Percentiles rank a stretch among this genome's conserved stretches.
Evolutionary conservation across 2,113 vertebrate genomes (phyloP).

Genomic region (Cygnus buccinator): DNA sequence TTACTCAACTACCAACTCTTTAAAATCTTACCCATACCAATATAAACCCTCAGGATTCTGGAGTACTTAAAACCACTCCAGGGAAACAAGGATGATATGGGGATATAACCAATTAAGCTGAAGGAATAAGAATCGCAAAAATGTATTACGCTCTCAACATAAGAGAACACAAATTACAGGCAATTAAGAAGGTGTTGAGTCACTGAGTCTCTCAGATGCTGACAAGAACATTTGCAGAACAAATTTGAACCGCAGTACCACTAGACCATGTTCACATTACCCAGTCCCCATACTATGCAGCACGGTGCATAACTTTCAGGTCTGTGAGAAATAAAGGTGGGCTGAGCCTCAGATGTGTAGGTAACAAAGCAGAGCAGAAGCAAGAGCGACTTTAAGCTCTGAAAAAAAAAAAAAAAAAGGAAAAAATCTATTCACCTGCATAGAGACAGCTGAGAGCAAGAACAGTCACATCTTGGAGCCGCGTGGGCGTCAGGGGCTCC

Average conservation of each 20-base stretch:
- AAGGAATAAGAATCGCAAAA: neutral
- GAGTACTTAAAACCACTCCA: neutral
- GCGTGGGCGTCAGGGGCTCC: constrained; percentile 93
- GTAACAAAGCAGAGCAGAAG: neutral
- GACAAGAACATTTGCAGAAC: neutral
- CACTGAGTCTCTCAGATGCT: neutral
- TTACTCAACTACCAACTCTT: neutral
- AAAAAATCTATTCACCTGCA: constrained; percentile 82
- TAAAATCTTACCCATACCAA: neutral
- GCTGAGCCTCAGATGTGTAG: neutral
- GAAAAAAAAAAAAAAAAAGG: neutral
- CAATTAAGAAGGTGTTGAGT: neutral
- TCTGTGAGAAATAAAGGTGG: neutral
- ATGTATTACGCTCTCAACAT: neutral
- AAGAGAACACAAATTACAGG: neutral
- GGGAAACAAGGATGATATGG: neutral
- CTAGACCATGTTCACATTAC: neutral
- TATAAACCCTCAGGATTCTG: neutral
- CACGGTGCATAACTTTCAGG: neutral
- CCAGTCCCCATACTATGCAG: neutral
- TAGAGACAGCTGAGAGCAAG: constrained; percentile 97
- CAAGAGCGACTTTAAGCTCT: neutral
- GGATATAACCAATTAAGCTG: neutral
- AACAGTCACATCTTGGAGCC: constrained; percentile 95
- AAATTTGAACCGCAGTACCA: neutral